These are phyloP conservation scores for Styela clava DNA, from an alignment of 23 tunicate genomes.

Conservation along the genomic window DNA sequence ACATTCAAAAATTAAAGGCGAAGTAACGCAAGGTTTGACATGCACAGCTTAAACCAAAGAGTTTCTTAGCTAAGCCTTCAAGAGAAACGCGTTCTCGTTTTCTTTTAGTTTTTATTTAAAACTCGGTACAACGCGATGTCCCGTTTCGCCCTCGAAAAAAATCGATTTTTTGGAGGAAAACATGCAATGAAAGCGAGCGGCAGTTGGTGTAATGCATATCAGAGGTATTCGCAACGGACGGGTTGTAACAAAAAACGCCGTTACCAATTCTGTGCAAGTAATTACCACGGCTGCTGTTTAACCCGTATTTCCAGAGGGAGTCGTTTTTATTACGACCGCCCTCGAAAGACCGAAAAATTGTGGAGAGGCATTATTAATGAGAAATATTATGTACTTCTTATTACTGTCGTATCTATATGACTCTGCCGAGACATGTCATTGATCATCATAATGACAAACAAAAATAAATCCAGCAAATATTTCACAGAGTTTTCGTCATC, in stretches of 20 bases:
- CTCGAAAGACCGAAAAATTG: not conserved
- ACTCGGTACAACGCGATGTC: not conserved
- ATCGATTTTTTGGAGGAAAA: constrained; percentile 12
- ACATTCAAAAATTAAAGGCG: no score
- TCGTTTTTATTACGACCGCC: not conserved
- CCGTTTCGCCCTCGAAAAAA: not conserved
- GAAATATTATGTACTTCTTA: not conserved
- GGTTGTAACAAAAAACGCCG: constrained; percentile 2
- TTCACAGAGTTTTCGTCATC: no score
- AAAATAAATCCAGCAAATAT: no score
- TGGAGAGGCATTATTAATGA: not conserved
- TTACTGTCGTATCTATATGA: not conserved
- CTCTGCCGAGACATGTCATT: no score
- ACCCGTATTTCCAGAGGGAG: constrained; percentile 8
- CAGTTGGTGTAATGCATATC: constrained; percentile 11
- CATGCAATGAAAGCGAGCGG: constrained; percentile 3
- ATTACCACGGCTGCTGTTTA: constrained; percentile 9
- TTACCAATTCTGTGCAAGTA: not conserved
- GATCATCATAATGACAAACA: no score
- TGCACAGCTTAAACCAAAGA: no score
- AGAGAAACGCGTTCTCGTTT: not conserved
- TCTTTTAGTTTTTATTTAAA: not conserved
- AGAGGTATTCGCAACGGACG: not conserved
- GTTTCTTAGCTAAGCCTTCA: not conserved
- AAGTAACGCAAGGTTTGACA: no score